A percentile compares a stretch with the other conserved stretches of the same genome.
phyloP scores from a whole-genome alignment of 2,888 invertebrate species.

The Dolichopus griseipennis region DNA sequence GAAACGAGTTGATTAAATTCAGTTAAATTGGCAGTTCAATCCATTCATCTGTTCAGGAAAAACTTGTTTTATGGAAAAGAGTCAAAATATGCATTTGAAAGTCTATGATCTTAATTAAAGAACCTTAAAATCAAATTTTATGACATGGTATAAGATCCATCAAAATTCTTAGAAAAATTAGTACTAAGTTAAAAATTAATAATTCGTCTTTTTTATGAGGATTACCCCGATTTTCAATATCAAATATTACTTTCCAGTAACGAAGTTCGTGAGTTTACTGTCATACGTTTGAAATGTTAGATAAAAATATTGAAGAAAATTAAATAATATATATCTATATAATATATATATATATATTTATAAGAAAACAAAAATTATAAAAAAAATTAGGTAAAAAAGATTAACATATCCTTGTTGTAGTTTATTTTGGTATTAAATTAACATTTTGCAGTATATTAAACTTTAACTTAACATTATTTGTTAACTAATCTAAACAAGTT shows the following conservation, averaged over 20 bases:
- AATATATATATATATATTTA: not conserved
- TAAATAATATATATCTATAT: not conserved
- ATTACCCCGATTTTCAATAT: no score
- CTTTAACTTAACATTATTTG: not conserved
- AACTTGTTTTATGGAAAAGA: no score
- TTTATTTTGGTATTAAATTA: not conserved
- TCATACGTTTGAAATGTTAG: not conserved
- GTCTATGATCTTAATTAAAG: no score
- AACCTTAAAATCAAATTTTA: no score
- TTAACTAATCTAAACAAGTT: not conserved
- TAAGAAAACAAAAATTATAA: not conserved
- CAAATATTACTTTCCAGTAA: not conserved
- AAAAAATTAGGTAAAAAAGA: not conserved
- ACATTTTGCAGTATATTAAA: not conserved
- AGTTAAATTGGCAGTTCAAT: no score
- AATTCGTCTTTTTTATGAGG: not conserved
- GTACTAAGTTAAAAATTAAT: no score
- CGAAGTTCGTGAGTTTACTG: not conserved
- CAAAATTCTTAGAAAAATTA: no score
- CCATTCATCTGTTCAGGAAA: no score
- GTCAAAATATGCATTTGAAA: no score
- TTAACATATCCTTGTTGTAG: not conserved
- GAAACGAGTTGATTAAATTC: no score
- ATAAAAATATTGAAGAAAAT: not conserved
- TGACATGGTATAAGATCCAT: no score